Evolutionary conservation across 2,888 invertebrate species (phyloP), one percentile per base, ranked within the genome.

Genomic region (Philereme vetulata): DNA sequence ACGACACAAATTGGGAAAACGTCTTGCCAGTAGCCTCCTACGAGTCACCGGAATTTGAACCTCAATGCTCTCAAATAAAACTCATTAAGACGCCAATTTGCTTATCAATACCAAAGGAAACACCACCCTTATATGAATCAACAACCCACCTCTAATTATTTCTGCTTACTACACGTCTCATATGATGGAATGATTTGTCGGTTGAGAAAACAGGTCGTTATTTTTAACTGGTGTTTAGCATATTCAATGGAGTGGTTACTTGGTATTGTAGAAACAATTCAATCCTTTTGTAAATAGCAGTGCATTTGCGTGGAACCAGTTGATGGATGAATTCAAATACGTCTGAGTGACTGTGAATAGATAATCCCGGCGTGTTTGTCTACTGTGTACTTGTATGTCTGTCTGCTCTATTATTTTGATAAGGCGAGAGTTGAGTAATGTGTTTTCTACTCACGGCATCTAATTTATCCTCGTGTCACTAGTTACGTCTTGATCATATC

Each of bases 71-170:
- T 72, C 75, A 72, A 83, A 83, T 83, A 81, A 78, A 82, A 82
- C 74, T 79, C 80, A 84, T 82, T 82, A 82, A 75, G 72, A 72
- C 66, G 56, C 67, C 77, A 79, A 83, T 84, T 82, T 81, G 80
- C 78, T 80, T 83, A 80, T 80, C 80, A 80, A 58, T 55, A 11
- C 34, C 42, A 43, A 45, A 36, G 50, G 34, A 44, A 54, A 57
- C 56, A 56, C 4, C 51, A 51, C 44, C 42, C 60, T 33, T 56
- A 51, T 55, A 46, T 60, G 51, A 45, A 33, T 10, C 50, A 50
- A 60, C 50, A 54, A 47, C 21, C 40, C 42, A 49, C 50, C 38
- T 51, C 47, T 56, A 50, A 57, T 62, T 50, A 51, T 48, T 56
- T 11, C 44, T 32, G 38, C 53, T 53, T 51, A 54, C 56, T 46